phyloP scores from a whole-genome alignment of 1,140 invertebrate genomes.

The Chironomus tepperi region DNA sequence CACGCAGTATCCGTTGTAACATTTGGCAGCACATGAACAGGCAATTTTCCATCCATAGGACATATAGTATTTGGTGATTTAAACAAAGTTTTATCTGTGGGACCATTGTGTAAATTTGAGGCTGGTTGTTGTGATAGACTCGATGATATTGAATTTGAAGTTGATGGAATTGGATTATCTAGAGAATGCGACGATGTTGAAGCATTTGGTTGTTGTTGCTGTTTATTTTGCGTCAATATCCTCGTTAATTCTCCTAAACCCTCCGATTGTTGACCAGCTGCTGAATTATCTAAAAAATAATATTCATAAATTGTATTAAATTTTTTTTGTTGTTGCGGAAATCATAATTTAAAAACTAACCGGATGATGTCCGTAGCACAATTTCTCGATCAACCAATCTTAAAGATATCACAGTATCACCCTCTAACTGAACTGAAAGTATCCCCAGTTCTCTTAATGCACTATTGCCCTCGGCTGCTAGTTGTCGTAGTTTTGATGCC shows the following conservation, averaged over 20 bases:
- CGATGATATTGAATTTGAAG: slow-evolving; percentile 33
- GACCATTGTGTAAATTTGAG: slow-evolving; percentile 40
- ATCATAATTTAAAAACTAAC: slow-evolving; percentile 39
- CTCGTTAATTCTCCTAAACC: slow-evolving; percentile 24
- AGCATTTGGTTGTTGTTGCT: slow-evolving; percentile 27
- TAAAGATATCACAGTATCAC: slow-evolving; percentile 88
- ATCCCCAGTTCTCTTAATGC: slow-evolving; percentile 85
- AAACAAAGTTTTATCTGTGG: slow-evolving; percentile 46
- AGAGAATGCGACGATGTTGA: slow-evolving; percentile 26
- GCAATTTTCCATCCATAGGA: slow-evolving; percentile 63
- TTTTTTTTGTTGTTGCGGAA: slow-evolving; percentile 28
- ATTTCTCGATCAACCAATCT: slow-evolving; percentile 71
- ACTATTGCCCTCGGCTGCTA: slow-evolving; percentile 81
- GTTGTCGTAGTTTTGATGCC: slow-evolving; percentile 74
- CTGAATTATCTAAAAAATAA: slow-evolving; percentile 26
- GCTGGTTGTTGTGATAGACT: slow-evolving; percentile 29
- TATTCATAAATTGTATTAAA: slow-evolving; percentile 26
- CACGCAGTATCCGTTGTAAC: slow-evolving; percentile 41
- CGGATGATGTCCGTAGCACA: slow-evolving; percentile 48
- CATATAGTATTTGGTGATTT: slow-evolving; percentile 77
- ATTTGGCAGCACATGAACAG: slow-evolving; percentile 43
- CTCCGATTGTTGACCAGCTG: background rate
- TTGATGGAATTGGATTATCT: slow-evolving; percentile 34
- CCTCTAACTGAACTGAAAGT: slow-evolving; percentile 90
- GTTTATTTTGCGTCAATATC: slow-evolving; percentile 17